These are phyloP conservation scores for Pelmatolapia mariae DNA, from an alignment of 2,113 vertebrate species.

Conservation along the genomic window DNA sequence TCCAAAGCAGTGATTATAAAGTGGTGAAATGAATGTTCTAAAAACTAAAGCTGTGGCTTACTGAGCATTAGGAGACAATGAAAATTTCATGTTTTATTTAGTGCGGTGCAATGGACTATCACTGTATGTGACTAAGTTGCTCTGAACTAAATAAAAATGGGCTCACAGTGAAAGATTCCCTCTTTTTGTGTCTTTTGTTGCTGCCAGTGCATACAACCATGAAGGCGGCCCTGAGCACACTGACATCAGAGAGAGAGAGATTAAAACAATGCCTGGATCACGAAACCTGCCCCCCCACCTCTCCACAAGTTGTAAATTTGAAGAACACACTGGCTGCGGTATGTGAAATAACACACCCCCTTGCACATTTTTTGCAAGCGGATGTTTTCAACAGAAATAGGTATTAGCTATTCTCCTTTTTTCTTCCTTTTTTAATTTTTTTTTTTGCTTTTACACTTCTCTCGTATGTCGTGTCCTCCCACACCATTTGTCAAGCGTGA, in stretches of 20 bases:
- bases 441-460: neutral
- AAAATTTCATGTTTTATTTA: neutral
- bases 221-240: constrained; percentile 82
- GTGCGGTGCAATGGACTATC: neutral
- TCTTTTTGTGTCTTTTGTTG: neutral
- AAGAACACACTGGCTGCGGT: constrained; percentile 89
- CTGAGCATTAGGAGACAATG: neutral
- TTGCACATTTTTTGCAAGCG: neutral
- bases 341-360: constrained; percentile 27
- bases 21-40: neutral
- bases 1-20: neutral
- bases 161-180: neutral
- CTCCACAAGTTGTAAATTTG: constrained; percentile 84
- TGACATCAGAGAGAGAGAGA: constrained; percentile 84
- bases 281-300: constrained; percentile 77
- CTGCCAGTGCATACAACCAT: constrained; percentile 79
- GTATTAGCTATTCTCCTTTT: neutral
- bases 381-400: neutral
- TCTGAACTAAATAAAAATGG: neutral
- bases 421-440: neutral
- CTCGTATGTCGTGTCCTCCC: constrained; percentile 8
- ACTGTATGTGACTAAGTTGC: neutral
- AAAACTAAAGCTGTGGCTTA: neutral
- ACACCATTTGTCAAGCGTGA: constrained; percentile 19
- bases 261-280: constrained; percentile 86